A percentile compares a stretch with the other conserved stretches of the same genome.
Evolutionary conservation across 2,888 invertebrate species (phyloP).

Genomic region (Stenodera caucasica): DNA sequence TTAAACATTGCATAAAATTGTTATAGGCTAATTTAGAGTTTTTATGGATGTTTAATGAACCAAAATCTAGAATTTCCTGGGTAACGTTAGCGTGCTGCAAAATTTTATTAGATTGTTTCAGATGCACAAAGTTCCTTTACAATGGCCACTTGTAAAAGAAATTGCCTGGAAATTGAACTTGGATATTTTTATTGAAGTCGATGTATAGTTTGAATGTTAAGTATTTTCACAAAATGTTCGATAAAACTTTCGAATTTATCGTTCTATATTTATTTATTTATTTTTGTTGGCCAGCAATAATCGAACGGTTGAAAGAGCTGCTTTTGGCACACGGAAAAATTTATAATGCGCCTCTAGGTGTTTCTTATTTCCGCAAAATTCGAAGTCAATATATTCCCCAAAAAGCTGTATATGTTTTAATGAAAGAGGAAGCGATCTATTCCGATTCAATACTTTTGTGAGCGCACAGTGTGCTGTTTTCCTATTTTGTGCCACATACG

Average conservation of each 20-base stretch:
- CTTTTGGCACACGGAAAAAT: background rate
- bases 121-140: slow-evolving; percentile 4
- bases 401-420: background rate
- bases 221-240: background rate
- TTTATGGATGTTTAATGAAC: slow-evolving; percentile 1
- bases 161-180: slow-evolving; percentile 5
- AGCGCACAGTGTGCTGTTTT: background rate
- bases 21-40: slow-evolving; percentile 1
- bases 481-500: slow-evolving; percentile 9
- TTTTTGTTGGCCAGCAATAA: background rate
- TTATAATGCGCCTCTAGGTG: background rate
- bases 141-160: background rate
- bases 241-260: background rate
- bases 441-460: slow-evolving; percentile 5
- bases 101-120: slow-evolving; percentile 1
- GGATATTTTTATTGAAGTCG: background rate
- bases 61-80: background rate
- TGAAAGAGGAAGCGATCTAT: slow-evolving; percentile 8
- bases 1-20: slow-evolving; percentile 6
- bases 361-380: background rate
- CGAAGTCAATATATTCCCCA: background rate
- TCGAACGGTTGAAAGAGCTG: background rate
- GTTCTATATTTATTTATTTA: background rate
- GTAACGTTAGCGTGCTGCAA: background rate
- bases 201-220: background rate